Evolutionary conservation across 2,888 invertebrate genomes (phyloP), one percentile per base, ranked within the genome.

Genomic region (Harpagoxenus sublaevis): DNA sequence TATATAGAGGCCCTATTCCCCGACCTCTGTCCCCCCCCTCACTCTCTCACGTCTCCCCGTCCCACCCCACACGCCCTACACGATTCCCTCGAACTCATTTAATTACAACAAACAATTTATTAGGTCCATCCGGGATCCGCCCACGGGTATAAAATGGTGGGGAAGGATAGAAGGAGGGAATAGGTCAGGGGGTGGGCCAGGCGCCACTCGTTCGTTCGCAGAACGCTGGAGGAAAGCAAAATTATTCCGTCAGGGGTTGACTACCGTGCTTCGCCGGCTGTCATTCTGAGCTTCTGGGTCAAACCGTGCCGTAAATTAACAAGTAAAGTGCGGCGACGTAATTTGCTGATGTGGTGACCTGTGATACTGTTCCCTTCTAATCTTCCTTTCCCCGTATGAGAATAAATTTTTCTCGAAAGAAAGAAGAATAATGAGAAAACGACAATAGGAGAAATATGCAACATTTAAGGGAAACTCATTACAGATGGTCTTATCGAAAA

Each of bases 51-150:
- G 62, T 57, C 81, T 84, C 86, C 87, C 84, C 87, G 83, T 86
- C 70, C 79, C 89, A 83, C 89, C 88, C 89, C 91, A 89, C 91
- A 91, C 93, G 92, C 92, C 92, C 92, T 93, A 94, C 94, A 94
- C 94, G 93, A 93, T 92, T 94, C 94, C 93, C 94, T 92, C 93
- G 92, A 94, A 94, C 94, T 95, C 94, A 94, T 94, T 95, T 95
- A 95, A 95, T 95, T 95, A 94, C 94, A 94, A 94, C 94, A 95
- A 95, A 95, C 94, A 95, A 95, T 95, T 95, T 95, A 95, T 95
- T 94, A 94, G 94, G 93, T 94, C 93, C 93, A 94, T 94, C 93
- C 93, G 91, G 93, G 93, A 91, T 93, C 90, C 92, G 91, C 91
- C 93, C 92, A 92, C 93, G 94, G 92, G 90, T 84, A 87, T 83